phyloP scores from a whole-genome alignment of 2,113 vertebrate genomes.

The Cebus imitator region DNA sequence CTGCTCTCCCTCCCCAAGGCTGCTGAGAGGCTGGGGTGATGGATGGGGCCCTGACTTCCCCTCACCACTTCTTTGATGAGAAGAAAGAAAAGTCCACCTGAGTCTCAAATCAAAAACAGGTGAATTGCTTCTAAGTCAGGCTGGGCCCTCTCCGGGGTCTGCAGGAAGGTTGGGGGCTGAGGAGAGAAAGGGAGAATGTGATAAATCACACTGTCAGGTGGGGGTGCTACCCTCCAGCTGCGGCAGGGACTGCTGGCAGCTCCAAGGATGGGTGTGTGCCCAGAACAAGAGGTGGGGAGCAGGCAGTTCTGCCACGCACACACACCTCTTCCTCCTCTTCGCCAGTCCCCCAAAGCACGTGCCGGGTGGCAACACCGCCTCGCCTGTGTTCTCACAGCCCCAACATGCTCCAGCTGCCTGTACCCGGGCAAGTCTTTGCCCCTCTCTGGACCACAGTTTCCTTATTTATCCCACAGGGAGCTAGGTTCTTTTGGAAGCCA shows the following conservation, averaged over 20 bases:
- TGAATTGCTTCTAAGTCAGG: conserved; percentile 62
- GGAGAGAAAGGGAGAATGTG: conserved; percentile 54
- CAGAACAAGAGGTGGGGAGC: not conserved
- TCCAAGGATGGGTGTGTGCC: not conserved
- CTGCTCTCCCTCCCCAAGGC: conserved; percentile 33
- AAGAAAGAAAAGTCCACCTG: conserved; percentile 77
- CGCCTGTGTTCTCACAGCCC: not conserved
- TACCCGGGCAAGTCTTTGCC: not conserved
- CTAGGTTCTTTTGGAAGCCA: conserved; percentile 11
- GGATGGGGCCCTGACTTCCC: conserved; percentile 70
- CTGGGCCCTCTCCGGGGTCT: conserved; percentile 60
- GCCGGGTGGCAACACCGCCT: too few species aligned
- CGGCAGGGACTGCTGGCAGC: not conserved
- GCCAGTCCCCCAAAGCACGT: not conserved
- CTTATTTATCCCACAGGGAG: not conserved
- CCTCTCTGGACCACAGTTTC: not conserved
- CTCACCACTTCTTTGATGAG: conserved; percentile 72
- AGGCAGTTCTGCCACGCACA: not conserved
- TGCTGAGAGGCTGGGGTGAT: conserved; percentile 73
- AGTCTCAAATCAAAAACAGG: conserved; percentile 79
- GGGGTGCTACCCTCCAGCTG: conserved; percentile 55
- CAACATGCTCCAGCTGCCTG: not conserved
- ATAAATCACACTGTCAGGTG: conserved; percentile 73
- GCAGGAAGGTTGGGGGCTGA: conserved; percentile 46
- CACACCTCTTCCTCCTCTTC: not conserved